Evolutionary conservation across 2,888 invertebrate species (phyloP), one percentile per base, ranked within the genome.

Genomic region (Lottia scabra): DNA sequence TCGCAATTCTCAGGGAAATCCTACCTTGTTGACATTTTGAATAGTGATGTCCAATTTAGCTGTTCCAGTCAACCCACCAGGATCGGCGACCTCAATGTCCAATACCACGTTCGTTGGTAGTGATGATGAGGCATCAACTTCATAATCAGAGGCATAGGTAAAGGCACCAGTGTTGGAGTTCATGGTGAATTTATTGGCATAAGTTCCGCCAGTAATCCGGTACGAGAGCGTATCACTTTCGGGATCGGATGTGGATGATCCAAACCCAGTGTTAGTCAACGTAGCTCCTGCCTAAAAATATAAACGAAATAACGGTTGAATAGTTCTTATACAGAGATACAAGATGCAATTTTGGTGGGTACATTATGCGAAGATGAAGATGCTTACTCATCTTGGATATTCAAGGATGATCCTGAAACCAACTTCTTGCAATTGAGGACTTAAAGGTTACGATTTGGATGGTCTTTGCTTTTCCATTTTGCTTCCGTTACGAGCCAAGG

Each of bases 11-110:
- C 30, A 30, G 5, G n/a, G 0, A 19, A 16, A 56, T 19, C 56
- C n/a, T 56, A 56, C 56, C 56, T 56, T 56, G 16, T 56, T 56
- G 56, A 56, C 56, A n/a, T 56, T 56, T n/a, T 6, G n/a, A 56
- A 56, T 56, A 19, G 56, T 56, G 19, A 56, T 56, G 19, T 12
- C 19, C 6, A 56, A 19, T 56, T 56, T n/a, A 3, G 56, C 56
- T 10, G 56, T 56, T 56, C n/a, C 56, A 8, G n/a, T 56, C 56
- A 56, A 15, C 10, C 56, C 56, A 56, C 56, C 19, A 6, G 56
- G 56, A 56, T 56, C 56, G 6, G 56, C 19, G 56, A 19, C 56
- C 19, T 56, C 56, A 15, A 56, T 56, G 5, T 56, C 56, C 56
- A 56, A 19, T 8, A 56, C 56, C n/a, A 56, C 56, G n/a, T n/a